A percentile compares a stretch with the other conserved stretches of the same genome.
Conservation (phyloP, 23 tunicate species). For the Ciona savignyi region DNA sequence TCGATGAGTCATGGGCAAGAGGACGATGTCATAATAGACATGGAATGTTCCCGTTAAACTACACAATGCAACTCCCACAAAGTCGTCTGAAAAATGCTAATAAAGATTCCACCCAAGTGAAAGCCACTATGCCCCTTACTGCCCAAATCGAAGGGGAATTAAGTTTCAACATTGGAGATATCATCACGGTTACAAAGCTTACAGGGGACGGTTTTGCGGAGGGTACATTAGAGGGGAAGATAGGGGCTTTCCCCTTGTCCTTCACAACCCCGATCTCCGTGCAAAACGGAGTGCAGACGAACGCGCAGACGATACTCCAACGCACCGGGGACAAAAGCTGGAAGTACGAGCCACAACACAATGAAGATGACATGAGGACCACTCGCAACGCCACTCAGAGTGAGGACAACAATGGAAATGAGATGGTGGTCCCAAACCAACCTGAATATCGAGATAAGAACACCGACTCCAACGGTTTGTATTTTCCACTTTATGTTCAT, state of each 20-base stretch:
- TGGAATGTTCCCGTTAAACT: slow-evolving; percentile 73
- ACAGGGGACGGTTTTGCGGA: slow-evolving; percentile 50
- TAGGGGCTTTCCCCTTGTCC: slow-evolving; percentile 67
- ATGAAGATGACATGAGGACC: too few species aligned
- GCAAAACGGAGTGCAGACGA: neutral
- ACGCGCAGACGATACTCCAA: too few species aligned
- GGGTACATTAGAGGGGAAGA: slow-evolving; percentile 15
- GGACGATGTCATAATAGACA: slow-evolving; percentile 31
- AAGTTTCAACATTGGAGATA: slow-evolving; percentile 52
- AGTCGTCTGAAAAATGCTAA: neutral
- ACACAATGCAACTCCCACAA: slow-evolving; percentile 20
- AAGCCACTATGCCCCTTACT: slow-evolving; percentile 44
- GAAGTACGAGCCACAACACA: too few species aligned
- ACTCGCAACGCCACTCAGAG: too few species aligned
- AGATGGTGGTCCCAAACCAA: too few species aligned
- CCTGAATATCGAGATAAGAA: too few species aligned
- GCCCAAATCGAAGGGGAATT: slow-evolving; percentile 62
- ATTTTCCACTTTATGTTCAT: too few species aligned
- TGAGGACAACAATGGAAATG: too few species aligned
- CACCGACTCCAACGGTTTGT: too few species aligned
- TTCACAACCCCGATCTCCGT: slow-evolving; percentile 14
- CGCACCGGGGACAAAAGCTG: too few species aligned
- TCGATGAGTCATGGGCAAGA: slow-evolving; percentile 57
- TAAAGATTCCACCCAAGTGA: slow-evolving; percentile 8
- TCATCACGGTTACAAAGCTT: slow-evolving; percentile 34